These are phyloP conservation scores for Gymnogyps californianus DNA, from an alignment of 2,113 vertebrate genomes.

Conservation along the genomic window DNA sequence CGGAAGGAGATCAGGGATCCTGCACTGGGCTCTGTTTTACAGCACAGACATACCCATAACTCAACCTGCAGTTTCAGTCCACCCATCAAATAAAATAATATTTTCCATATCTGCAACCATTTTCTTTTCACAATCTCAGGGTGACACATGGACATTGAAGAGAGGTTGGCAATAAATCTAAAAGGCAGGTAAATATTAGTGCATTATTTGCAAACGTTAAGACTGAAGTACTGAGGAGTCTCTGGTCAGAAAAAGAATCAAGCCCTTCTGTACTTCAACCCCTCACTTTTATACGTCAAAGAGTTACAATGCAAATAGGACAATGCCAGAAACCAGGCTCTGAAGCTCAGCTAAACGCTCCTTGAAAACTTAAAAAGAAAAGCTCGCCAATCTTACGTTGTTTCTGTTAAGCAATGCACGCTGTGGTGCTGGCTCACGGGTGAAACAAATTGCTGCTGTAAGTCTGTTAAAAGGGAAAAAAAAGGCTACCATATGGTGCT, in stretches of 20 bases:
- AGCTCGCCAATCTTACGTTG: background rate
- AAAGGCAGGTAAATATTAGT: background rate
- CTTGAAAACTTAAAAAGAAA: slow-evolving; percentile 21
- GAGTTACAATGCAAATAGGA: background rate
- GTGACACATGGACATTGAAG: background rate
- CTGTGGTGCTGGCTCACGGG: slow-evolving; percentile 31
- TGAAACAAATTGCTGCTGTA: slow-evolving; percentile 53
- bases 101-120: background rate
- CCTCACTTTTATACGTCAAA: background rate
- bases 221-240: background rate
- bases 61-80: background rate
- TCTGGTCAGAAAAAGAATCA: background rate
- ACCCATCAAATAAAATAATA: background rate
- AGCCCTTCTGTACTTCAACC: background rate
- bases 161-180: background rate
- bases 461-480: slow-evolving; percentile 18
- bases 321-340: background rate
- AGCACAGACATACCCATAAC: background rate
- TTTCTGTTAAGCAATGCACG: slow-evolving; percentile 1
- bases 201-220: background rate
- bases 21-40: background rate
- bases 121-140: background rate
- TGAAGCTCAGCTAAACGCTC: background rate
- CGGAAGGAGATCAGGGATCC: background rate
- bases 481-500: slow-evolving; percentile 51